A percentile compares a stretch with the other conserved stretches of the same genome.
These are phyloP conservation scores for Xylophagus ater DNA, from an alignment of 2,888 invertebrate species.

Conservation along the genomic window DNA sequence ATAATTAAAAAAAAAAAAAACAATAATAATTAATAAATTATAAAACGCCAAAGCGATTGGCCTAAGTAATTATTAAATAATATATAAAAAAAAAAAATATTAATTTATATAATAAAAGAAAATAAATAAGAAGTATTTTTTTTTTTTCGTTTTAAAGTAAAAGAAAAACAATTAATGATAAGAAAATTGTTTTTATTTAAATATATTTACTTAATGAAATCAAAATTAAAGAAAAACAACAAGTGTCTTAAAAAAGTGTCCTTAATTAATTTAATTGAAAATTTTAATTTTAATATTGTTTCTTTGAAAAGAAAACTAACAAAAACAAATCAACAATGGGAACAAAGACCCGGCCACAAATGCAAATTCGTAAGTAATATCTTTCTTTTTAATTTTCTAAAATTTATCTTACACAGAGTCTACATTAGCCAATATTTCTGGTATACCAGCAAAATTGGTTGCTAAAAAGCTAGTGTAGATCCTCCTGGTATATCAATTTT, in stretches of 20 bases:
- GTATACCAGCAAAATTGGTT: no score
- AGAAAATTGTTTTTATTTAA: no score
- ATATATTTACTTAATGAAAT: no score
- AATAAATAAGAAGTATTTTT: no score
- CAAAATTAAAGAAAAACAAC: background rate
- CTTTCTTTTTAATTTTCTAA: slow-evolving; percentile 3
- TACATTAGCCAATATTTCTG: no score
- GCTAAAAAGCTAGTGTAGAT: no score
- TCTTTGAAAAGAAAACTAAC: background rate
- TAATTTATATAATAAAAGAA: no score
- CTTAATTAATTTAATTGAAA: slow-evolving; percentile 11
- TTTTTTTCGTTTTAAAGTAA: slow-evolving; percentile 5
- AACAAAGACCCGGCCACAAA: slow-evolving; percentile 17
- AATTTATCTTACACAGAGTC: no score
- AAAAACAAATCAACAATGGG: slow-evolving; percentile 11
- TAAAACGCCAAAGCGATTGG: slow-evolving; percentile 13
- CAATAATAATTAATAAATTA: background rate
- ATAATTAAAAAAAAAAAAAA: slow-evolving; percentile 1
- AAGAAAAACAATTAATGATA: no score
- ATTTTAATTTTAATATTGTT: background rate
- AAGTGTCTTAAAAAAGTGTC: slow-evolving; percentile 19
- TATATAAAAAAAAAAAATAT: no score
- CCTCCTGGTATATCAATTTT: no score
- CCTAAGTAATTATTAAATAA: slow-evolving; percentile 10
- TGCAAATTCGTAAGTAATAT: slow-evolving; percentile 14